Percentiles rank a stretch among this genome's conserved stretches.
Conservation (phyloP, 92 coral and sea anemone genomes). For the Porites evermanni region DNA sequence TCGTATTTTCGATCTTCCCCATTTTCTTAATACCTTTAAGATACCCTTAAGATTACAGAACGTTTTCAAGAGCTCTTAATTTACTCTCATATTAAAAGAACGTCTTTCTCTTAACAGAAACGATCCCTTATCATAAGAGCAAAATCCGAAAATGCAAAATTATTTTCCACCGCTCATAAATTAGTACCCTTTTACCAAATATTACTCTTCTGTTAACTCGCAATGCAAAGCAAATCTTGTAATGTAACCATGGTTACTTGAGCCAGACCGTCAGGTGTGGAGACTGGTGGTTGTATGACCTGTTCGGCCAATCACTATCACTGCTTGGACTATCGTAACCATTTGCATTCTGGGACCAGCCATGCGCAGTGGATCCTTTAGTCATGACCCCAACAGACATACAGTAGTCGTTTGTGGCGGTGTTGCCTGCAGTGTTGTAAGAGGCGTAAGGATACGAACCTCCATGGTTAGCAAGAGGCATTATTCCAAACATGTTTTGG, state of each 20-base stretch:
- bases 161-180: no score
- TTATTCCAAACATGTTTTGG: slow-evolving; percentile 83
- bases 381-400: slow-evolving; percentile 83
- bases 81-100: no score
- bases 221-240: not conserved
- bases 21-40: no score
- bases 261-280: slow-evolving; percentile 87
- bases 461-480: slow-evolving; percentile 69
- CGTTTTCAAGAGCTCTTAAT: no score
- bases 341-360: slow-evolving; percentile 80
- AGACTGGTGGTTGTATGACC: slow-evolving; percentile 44
- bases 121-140: no score
- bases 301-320: slow-evolving; percentile 93
- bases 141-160: no score
- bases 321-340: slow-evolving; percentile 86
- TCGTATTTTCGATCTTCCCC: no score
- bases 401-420: slow-evolving; percentile 64
- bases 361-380: slow-evolving; percentile 71
- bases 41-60: no score
- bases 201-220: not conserved
- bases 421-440: slow-evolving; percentile 58
- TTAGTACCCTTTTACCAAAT: not conserved
- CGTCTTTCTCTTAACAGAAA: no score
- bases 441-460: slow-evolving; percentile 89
- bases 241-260: not conserved